Evolutionary conservation across 1,140 invertebrate species (phyloP).

Genomic region (Formica exsecta): DNA sequence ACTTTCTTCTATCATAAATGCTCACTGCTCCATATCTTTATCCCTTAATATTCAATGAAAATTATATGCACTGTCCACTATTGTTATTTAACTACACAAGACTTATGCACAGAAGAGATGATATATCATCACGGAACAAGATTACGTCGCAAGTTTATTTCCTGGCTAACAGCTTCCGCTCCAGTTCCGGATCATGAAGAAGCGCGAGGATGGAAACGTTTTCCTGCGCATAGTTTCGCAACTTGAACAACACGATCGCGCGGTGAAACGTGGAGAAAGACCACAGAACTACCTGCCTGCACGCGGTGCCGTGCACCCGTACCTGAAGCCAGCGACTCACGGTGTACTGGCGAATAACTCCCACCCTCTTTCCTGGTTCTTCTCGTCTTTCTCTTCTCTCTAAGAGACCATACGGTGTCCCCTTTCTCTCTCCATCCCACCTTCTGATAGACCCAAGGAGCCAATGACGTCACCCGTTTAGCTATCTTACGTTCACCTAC

Average conservation of each 20-base stretch:
- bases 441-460: constrained; percentile 78
- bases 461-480: constrained; percentile 82
- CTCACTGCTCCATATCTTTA: background rate
- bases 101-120: background rate
- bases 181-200: background rate
- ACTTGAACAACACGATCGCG: constrained; percentile 28
- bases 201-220: background rate
- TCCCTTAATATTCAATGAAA: background rate
- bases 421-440: constrained; percentile 64
- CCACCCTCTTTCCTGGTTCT: constrained; percentile 72
- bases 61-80: background rate
- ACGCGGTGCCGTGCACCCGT: constrained; percentile 81
- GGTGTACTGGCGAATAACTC: constrained; percentile 81
- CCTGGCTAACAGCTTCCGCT: background rate
- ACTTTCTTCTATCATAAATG: background rate
- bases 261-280: constrained; percentile 61
- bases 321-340: constrained; percentile 82
- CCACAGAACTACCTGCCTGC: constrained; percentile 80
- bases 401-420: constrained; percentile 33
- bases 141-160: background rate
- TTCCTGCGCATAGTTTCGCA: constrained; percentile 23
- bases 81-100: background rate
- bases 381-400: constrained; percentile 75
- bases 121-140: constrained; percentile 1
- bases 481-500: constrained; percentile 82